A percentile compares a stretch with the other conserved stretches of the same genome.
Conservation (phyloP, 2,113 vertebrate species). For the Phalacrocorax pelagicus region DNA sequence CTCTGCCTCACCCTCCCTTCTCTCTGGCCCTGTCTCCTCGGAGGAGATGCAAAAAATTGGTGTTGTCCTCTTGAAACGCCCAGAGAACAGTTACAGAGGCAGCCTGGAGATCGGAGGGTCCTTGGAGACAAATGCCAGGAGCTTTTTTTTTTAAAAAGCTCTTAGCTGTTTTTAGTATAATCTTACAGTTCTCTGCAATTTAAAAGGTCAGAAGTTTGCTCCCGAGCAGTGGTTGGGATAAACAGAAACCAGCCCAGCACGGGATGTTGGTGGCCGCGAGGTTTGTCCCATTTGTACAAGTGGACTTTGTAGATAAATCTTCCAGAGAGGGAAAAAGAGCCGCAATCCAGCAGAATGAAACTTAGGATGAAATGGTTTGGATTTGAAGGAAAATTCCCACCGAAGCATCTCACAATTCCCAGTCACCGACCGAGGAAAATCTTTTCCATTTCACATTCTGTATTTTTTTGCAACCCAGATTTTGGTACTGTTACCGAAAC, state of each 20-base stretch:
- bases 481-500: not conserved
- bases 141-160: not conserved
- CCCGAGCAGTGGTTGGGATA: not conserved
- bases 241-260: not conserved
- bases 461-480: not conserved
- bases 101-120: not conserved
- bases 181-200: not conserved
- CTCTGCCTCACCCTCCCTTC: not conserved
- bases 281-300: not conserved
- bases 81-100: not conserved
- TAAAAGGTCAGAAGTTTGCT: not conserved
- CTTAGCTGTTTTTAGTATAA: not conserved
- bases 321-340: not conserved
- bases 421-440: not conserved
- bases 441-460: not conserved
- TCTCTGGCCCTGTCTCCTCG: accelerated
- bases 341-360: not conserved
- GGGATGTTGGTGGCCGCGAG: not conserved
- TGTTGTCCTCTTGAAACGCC: not conserved
- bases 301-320: not conserved
- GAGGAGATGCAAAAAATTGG: not conserved
- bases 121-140: not conserved
- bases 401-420: not conserved
- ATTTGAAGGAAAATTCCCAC: not conserved
- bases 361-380: not conserved